phyloP scores from a whole-genome alignment of 2,888 invertebrate genomes.

The Mantis religiosa region DNA sequence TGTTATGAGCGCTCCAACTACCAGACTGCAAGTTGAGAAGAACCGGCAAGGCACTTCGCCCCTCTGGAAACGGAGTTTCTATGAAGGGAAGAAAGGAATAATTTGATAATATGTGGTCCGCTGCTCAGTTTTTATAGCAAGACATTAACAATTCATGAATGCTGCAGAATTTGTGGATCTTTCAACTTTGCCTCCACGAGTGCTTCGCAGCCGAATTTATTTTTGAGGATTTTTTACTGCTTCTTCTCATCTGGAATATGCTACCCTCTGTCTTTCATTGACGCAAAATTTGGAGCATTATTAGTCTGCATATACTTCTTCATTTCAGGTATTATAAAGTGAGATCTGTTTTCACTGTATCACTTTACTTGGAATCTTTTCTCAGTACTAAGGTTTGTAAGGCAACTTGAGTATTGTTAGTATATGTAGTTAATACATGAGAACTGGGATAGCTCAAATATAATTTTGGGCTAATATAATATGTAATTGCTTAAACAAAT shows the following conservation, averaged over 20 bases:
- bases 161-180: not conserved
- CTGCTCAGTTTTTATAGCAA: not conserved
- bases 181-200: not conserved
- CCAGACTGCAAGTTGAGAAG: not conserved
- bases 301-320: not conserved
- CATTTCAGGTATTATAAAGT: not conserved
- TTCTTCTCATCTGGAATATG: not conserved
- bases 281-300: not conserved
- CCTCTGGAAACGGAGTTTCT: not conserved
- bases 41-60: not conserved
- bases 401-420: too few species aligned
- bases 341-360: too few species aligned
- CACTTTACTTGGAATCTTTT: too few species aligned
- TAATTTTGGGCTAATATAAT: too few species aligned
- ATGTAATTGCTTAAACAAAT: too few species aligned
- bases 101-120: not conserved
- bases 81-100: not conserved
- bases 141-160: not conserved
- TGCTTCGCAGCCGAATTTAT: not conserved
- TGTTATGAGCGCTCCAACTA: slow-evolving; percentile 17
- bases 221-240: not conserved
- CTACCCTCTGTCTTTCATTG: not conserved
- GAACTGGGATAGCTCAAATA: too few species aligned
- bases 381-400: too few species aligned
- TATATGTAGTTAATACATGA: too few species aligned